Base-by-base conservation (phyloP, 2,888 invertebrate species). In the Aphrophora alni region DNA sequence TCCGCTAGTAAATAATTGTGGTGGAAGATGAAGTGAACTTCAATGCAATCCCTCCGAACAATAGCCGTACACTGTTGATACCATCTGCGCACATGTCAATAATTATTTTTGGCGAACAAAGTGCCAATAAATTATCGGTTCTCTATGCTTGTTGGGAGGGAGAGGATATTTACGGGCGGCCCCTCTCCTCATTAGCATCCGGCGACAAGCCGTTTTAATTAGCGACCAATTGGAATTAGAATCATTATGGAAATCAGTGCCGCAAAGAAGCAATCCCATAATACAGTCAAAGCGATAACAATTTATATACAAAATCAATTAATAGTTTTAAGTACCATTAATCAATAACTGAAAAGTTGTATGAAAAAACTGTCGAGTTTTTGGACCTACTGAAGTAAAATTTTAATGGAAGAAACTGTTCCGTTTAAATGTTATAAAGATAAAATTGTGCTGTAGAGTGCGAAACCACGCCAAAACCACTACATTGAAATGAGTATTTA, bases 151-250 rank as follows among this genome's bases (percentile, higher is more conserved):
- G 69, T n/a, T n/a, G 38, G 38, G 28, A 14, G 5, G 10, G 71
- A 28, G 26, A 27, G 72, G 44, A 44, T 72, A 78, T 78, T 78
- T 78, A 78, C 78, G 78, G 59, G 17, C 21, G n/a, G 21, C 24
- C 25, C 33, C 78, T 74, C 38, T 33, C 25, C 78, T 79, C 78
- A 79, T 79, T 79, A 79, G 78, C 78, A 79, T 79, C 26, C 74
- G 78, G 33, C 78, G 78, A 79, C 78, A 79, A 68, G 78, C 78
- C 78, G 78, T 79, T 79, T 79, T 79, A 79, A 79, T 79, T 79
- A 79, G 74, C 74, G 74, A 74, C 78, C 78, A 79, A 79, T 79
- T 79, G 78, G 78, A 79, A 68, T 79, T 79, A 79, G 78, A 79
- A 74, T 79, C 78, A 79, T 79, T 79, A 79, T 79, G 78, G 78